Percentiles rank a stretch among this genome's conserved stretches.
These are phyloP conservation scores for Camelus bactrianus DNA, from an alignment of 2,113 vertebrate species.

Conservation along the genomic window DNA sequence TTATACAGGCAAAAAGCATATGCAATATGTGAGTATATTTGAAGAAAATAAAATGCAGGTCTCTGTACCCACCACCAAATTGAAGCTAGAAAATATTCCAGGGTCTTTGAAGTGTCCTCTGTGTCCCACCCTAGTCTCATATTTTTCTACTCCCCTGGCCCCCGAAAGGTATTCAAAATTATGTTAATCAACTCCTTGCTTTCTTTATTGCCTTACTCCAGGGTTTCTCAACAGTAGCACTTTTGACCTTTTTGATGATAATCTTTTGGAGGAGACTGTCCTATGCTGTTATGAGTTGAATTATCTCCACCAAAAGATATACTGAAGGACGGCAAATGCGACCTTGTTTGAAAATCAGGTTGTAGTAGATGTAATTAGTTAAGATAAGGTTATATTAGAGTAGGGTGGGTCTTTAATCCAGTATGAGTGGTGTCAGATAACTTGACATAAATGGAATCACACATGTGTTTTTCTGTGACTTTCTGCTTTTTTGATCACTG, in stretches of 20 bases:
- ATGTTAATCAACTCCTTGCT: background rate
- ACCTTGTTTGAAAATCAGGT: background rate
- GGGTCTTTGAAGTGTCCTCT: background rate
- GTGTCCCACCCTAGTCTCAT: background rate
- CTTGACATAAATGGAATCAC: background rate
- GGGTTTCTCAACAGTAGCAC: background rate
- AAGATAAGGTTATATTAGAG: background rate
- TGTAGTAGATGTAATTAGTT: background rate
- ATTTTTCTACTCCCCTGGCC: background rate
- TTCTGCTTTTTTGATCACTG: background rate
- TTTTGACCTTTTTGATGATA: background rate
- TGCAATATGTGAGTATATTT: background rate
- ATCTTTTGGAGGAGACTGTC: background rate
- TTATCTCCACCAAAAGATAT: background rate
- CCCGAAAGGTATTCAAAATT: background rate
- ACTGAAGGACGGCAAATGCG: background rate
- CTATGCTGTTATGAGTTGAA: background rate
- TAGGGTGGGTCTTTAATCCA: background rate
- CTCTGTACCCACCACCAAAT: background rate
- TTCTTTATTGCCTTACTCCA: background rate
- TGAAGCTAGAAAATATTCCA: background rate
- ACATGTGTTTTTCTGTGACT: background rate
- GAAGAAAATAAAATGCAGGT: background rate
- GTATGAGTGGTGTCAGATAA: background rate
- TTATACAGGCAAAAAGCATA: background rate